Evolutionary conservation across 2,113 vertebrate species (phyloP), one percentile per base, ranked within the genome.

Genomic region (Trinectes maculatus): DNA sequence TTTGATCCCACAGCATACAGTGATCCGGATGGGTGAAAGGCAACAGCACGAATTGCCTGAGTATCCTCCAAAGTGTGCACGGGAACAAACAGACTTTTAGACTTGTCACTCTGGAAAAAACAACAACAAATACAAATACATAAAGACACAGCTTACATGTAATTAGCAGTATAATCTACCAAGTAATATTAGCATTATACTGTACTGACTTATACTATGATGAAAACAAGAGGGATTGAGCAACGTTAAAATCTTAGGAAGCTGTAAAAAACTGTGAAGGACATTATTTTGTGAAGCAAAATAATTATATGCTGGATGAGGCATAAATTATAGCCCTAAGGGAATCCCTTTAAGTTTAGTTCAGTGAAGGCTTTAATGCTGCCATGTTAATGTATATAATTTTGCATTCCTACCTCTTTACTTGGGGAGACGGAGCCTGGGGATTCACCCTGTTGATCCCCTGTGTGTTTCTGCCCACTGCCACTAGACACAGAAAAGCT

Each of bases 1-100:
- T 99, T 99, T 73, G 98, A 99, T 26, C 98, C 98, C 49, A 98
- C 95, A 31, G 97, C 96, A 56, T 98, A 99, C 31, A 99, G 91
- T 42, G 89, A 84, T 36, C 98, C 98, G 59, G 94, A 92, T 21
- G 98, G 98, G 90, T 99, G 96, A 82, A 99, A 99, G 77, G 98
- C 96, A 64, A 99, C 97, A 15, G 98, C 97, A 74, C 98, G 94
- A 49, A 99, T 92, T 54, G 98, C 98, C 85, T 99, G 98, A 5
- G 96, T 97, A 46, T 99, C 98, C 84, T 99, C 98, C 64, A 99
- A 77, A 53, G 94, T 94, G 65, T 93, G 95, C 74, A 99, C 93
- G 7, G 95, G 94, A 78, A 96, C 91, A 87, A 98, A 99, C 47
- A 95, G 94, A 43, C 90, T 92, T 87, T 95, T 95, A 46, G 93